A percentile compares a stretch with the other conserved stretches of the same genome.
Conservation (phyloP, 2,113 vertebrate genomes). For the Donacobius atricapilla region DNA sequence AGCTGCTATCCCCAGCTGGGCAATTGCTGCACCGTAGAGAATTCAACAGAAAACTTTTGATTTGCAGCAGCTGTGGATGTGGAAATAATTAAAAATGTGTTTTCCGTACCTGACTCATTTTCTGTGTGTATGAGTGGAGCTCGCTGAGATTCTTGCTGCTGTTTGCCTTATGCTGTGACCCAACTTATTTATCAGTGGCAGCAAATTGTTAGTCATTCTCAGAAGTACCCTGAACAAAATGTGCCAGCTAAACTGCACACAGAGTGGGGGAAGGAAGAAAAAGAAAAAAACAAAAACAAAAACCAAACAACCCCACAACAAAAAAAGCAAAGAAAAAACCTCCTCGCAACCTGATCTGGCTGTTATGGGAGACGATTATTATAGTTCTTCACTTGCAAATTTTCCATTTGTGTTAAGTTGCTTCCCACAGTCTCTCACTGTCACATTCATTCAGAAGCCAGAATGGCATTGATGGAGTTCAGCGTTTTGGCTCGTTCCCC, state of each 20-base stretch:
- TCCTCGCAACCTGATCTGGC: slow-evolving; percentile 18
- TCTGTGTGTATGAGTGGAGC: background rate
- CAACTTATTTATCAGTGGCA: background rate
- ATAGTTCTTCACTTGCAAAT: slow-evolving; percentile 65
- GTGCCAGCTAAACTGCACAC: slow-evolving; percentile 1
- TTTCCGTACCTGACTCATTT: background rate
- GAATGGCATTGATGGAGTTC: slow-evolving; percentile 44
- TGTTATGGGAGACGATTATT: slow-evolving; percentile 51
- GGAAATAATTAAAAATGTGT: background rate
- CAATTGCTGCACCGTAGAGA: background rate
- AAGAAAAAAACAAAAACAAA: too few species aligned
- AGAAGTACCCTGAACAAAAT: slow-evolving; percentile 9
- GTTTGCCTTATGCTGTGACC: background rate
- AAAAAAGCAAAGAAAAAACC: background rate
- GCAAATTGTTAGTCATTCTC: background rate
- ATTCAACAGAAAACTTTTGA: background rate
- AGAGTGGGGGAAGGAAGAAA: background rate
- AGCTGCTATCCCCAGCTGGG: background rate
- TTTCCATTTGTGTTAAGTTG: slow-evolving; percentile 48
- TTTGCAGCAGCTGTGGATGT: background rate
- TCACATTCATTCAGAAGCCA: slow-evolving; percentile 54
- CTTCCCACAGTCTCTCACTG: slow-evolving; percentile 65
- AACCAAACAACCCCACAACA: background rate
- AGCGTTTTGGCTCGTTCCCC: background rate
- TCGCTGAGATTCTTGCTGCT: background rate